Percentiles rank a stretch among this genome's conserved stretches.
phyloP scores from a whole-genome alignment of 2,888 invertebrate species.

The Hemistola chrysoprasaria region DNA sequence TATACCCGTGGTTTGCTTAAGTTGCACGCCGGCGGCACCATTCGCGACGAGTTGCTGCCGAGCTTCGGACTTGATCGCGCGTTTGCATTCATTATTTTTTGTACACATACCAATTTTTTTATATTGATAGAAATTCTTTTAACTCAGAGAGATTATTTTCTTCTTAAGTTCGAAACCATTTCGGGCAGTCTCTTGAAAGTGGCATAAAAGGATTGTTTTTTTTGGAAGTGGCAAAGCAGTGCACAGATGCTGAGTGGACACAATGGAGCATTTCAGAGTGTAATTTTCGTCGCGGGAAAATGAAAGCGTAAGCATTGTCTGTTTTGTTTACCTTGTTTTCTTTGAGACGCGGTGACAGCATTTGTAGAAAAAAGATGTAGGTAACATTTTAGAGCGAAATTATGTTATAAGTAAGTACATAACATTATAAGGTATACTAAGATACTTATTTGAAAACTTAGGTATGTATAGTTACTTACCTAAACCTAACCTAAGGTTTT shows the following conservation, averaged over 20 bases:
- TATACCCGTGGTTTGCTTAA: conserved; percentile 55
- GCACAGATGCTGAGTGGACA: conserved; percentile 54
- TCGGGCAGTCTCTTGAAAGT: too few species aligned
- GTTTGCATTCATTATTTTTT: conserved; percentile 55
- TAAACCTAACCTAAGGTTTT: too few species aligned
- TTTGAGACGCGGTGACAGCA: conserved; percentile 21
- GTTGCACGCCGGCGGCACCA: conserved; percentile 55
- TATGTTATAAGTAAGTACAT: too few species aligned
- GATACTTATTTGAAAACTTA: too few species aligned
- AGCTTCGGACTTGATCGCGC: conserved; percentile 75
- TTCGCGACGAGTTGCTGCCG: conserved; percentile 67
- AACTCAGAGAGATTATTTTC: too few species aligned
- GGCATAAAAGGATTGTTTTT: conserved; percentile 13
- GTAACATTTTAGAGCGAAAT: background rate
- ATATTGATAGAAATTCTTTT: too few species aligned
- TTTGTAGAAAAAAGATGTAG: conserved; percentile 2
- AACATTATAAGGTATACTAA: too few species aligned
- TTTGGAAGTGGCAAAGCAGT: conserved; percentile 31
- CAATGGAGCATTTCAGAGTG: conserved; percentile 64
- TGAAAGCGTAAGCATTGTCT: conserved; percentile 74
- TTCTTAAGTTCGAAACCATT: too few species aligned
- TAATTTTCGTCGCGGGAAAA: conserved; percentile 71
- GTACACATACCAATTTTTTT: conserved; percentile 28
- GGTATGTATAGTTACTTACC: too few species aligned
- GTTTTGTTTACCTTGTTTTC: conserved; percentile 46